These are phyloP conservation scores for Sialia sialis DNA, from an alignment of 2,113 vertebrate genomes.

Conservation along the genomic window DNA sequence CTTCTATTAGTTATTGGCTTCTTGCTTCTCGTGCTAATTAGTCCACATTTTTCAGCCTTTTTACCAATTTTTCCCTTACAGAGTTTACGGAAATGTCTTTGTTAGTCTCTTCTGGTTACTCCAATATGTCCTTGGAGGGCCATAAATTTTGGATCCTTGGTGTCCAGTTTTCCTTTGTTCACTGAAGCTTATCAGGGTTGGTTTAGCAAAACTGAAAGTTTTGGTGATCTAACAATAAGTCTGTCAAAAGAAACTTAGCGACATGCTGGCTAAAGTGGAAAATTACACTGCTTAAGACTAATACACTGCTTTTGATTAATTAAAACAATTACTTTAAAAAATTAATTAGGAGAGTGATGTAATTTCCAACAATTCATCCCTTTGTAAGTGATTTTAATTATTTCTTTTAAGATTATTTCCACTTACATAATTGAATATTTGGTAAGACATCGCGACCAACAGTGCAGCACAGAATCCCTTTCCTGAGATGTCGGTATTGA, in stretches of 20 bases:
- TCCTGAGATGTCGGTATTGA: not conserved
- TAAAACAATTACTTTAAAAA: not conserved
- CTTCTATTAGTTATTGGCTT: not conserved
- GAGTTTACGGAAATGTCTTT: not conserved
- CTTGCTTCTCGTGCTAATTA: not conserved
- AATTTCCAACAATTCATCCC: not conserved
- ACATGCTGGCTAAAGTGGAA: not conserved
- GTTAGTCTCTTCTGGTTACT: not conserved
- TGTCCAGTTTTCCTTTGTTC: not conserved
- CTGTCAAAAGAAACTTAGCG: not conserved
- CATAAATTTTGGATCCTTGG: not conserved
- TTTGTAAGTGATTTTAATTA: not conserved
- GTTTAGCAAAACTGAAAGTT: not conserved
- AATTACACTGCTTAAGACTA: not conserved
- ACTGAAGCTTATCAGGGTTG: not conserved
- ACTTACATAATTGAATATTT: not conserved
- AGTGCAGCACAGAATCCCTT: not conserved
- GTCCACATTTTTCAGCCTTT: not conserved
- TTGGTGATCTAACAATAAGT: accelerated
- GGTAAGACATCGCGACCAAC: accelerated
- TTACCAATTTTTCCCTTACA: not conserved
- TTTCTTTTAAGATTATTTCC: not conserved
- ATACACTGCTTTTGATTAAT: not conserved
- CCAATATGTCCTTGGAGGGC: not conserved
- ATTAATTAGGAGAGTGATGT: not conserved